Conservation (phyloP, 2,888 invertebrate species). For the Brenthis ino region DNA sequence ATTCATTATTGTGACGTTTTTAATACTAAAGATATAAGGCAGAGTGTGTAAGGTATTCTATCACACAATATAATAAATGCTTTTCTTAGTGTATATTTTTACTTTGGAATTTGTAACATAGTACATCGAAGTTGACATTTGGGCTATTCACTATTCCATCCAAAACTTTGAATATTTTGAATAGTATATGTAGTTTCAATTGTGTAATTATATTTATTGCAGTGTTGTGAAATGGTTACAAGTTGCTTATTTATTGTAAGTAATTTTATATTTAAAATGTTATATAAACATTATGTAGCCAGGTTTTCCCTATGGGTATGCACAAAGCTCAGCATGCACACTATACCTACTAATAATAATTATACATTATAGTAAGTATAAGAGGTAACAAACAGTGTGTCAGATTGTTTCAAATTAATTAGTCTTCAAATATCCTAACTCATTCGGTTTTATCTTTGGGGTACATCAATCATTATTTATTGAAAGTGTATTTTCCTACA, state of each 20-base stretch:
- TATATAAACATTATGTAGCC: conserved; percentile 4
- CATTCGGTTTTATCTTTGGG: too few relatives aligned
- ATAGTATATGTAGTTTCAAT: background rate
- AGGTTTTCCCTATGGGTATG: background rate
- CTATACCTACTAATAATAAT: background rate
- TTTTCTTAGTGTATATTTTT: background rate
- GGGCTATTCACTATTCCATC: conserved; percentile 25
- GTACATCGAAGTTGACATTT: conserved; percentile 25
- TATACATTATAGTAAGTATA: conserved; percentile 1
- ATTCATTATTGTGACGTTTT: conserved; percentile 1
- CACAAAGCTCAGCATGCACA: conserved; percentile 5
- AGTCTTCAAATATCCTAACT: too few relatives aligned
- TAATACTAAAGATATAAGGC: background rate
- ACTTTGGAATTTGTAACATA: conserved; percentile 1
- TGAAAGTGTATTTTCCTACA: too few relatives aligned
- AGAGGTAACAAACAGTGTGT: background rate
- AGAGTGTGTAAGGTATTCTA: background rate
- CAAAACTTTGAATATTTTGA: conserved; percentile 12
- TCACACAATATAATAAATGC: background rate
- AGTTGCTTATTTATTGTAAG: conserved; percentile 21
- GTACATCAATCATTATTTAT: too few relatives aligned
- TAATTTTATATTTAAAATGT: conserved; percentile 9
- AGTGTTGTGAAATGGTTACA: conserved; percentile 10
- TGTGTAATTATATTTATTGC: conserved; percentile 8
- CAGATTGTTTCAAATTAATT: background rate